Percentiles rank a stretch among this genome's conserved stretches.
phyloP scores from a whole-genome alignment of 2,797 vertebrate genomes.

The Melanogrammus aeglefinus region DNA sequence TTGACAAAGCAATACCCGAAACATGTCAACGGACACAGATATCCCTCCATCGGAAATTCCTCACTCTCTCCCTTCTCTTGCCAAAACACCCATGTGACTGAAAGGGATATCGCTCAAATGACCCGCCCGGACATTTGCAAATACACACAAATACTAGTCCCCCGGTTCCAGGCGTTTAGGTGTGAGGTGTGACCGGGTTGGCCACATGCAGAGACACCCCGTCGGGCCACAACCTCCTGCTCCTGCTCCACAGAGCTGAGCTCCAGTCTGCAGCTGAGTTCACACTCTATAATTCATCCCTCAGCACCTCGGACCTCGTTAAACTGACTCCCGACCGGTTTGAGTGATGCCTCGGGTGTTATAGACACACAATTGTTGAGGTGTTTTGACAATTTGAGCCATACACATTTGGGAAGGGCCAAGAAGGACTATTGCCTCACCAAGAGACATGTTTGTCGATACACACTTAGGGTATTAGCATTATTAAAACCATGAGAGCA shows the following conservation, averaged over 20 bases:
- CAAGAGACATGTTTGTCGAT: background rate
- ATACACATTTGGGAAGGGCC: background rate
- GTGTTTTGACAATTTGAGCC: background rate
- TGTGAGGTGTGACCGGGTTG: no score
- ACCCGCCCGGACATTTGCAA: background rate
- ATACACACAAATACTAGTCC: background rate
- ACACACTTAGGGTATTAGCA: background rate
- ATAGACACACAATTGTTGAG: background rate
- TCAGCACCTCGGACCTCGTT: background rate
- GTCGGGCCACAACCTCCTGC: background rate
- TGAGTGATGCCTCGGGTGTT: slow-evolving; percentile 3
- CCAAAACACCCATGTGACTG: background rate
- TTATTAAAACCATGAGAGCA: background rate
- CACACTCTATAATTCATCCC: background rate
- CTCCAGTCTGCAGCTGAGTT: background rate
- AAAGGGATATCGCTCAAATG: background rate
- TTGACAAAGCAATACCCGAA: background rate
- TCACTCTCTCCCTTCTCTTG: background rate
- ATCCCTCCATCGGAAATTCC: background rate
- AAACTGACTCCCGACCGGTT: background rate
- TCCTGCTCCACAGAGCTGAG: background rate
- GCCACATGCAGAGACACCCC: background rate
- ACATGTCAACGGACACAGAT: background rate
- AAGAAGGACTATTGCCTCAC: background rate
- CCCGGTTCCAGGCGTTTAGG: background rate